phyloP scores from a whole-genome alignment of 2,113 vertebrate genomes.

The Pantherophis guttatus region DNA sequence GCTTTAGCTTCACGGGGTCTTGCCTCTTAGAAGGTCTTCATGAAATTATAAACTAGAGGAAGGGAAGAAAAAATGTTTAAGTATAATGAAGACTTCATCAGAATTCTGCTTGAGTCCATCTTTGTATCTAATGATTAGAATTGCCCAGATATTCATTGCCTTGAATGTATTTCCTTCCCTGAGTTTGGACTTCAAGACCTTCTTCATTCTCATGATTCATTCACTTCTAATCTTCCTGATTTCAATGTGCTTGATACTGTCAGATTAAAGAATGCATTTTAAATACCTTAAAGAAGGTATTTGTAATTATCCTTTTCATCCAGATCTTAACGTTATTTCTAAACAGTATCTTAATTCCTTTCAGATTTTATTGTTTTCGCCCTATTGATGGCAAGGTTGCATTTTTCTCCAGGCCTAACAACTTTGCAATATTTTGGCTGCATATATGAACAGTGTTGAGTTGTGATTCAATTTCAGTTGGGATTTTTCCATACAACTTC shows the following conservation, averaged over 20 bases:
- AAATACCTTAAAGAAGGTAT: not conserved
- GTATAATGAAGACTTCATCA: not conserved
- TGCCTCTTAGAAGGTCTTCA: not conserved
- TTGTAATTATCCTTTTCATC: not conserved
- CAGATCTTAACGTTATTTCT: not conserved
- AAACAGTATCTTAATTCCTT: not conserved
- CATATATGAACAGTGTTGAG: not conserved
- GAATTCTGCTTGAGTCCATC: not conserved
- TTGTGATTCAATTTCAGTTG: not conserved
- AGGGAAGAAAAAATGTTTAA: not conserved
- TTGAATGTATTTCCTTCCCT: not conserved
- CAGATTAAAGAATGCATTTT: not conserved
- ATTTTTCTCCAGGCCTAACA: not conserved
- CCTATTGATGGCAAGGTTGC: not conserved
- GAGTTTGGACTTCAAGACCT: not conserved
- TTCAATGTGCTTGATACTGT: not conserved
- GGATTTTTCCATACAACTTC: not conserved
- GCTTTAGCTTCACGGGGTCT: not conserved
- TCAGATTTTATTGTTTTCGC: not conserved
- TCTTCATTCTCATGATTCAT: not conserved
- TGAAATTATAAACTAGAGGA: not conserved
- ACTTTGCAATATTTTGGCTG: not conserved
- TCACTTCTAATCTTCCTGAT: not conserved
- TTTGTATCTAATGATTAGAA: not conserved
- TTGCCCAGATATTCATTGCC: not conserved